Conservation (phyloP, 2,797 vertebrate genomes). For the Microctenopoma steveboyesi region DNA sequence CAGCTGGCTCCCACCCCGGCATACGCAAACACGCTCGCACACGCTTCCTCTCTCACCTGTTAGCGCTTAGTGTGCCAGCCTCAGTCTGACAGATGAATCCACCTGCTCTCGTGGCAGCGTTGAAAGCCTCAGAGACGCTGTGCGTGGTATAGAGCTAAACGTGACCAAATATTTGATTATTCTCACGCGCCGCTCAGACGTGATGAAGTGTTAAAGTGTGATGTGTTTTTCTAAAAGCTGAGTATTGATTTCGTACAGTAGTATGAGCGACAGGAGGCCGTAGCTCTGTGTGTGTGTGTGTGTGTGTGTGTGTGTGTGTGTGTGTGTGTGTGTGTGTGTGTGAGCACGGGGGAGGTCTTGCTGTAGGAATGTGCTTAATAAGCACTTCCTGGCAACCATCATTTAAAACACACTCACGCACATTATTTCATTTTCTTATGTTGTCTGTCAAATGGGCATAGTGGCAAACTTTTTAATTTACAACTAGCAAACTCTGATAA, state of each 20-base stretch:
- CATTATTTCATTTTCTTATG: constrained; percentile 26
- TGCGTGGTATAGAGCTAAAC: constrained; percentile 11
- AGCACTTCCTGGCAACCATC: constrained; percentile 35
- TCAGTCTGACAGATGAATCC: constrained; percentile 24
- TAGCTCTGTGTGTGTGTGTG: neutral
- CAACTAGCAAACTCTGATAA: constrained; percentile 11
- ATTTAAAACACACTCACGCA: constrained; percentile 12
- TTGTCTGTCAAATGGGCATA: constrained; percentile 7
- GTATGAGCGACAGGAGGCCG: constrained; percentile 13
- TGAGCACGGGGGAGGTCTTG: constrained; percentile 10
- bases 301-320: constrained; percentile 1
- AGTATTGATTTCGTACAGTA: constrained; percentile 28
- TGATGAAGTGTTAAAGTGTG: constrained; percentile 4
- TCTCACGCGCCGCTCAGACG: neutral
- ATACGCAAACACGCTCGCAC: neutral
- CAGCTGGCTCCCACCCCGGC: constrained; percentile 30
- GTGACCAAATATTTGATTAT: neutral
- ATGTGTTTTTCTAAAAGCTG: constrained; percentile 16
- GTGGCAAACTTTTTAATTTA: constrained; percentile 30
- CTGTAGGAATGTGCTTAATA: constrained; percentile 63
- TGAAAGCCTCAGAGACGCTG: constrained; percentile 9
- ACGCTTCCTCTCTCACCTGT: neutral
- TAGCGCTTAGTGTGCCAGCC: constrained; percentile 9
- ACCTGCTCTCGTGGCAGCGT: constrained; percentile 13
- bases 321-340: constrained; percentile 1